Evolutionary conservation across 2,797 vertebrate genomes (phyloP).

Genomic region (Microctenopoma steveboyesi): DNA sequence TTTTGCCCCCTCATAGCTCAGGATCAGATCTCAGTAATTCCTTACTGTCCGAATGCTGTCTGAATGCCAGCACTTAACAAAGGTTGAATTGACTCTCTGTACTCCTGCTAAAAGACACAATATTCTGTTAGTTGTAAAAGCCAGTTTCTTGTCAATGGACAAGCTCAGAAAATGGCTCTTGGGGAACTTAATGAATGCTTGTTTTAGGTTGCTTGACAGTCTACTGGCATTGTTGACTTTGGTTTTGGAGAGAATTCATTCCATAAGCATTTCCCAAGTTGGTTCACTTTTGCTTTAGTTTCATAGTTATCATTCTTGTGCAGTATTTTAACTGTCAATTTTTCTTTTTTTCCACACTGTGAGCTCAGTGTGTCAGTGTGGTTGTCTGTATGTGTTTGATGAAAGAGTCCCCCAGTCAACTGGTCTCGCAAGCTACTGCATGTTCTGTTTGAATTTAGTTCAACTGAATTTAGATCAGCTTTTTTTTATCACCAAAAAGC

Average conservation of each 20-base stretch:
- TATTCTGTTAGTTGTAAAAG: slow-evolving; percentile 56
- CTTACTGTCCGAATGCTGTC: slow-evolving; percentile 43
- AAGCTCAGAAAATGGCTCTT: slow-evolving; percentile 27
- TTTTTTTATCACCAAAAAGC: slow-evolving; percentile 57
- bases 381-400: slow-evolving; percentile 43
- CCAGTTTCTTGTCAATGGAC: slow-evolving; percentile 37
- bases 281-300: slow-evolving; percentile 40
- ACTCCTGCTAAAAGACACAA: slow-evolving; percentile 30
- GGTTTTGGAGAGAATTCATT: slow-evolving; percentile 37
- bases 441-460: slow-evolving; percentile 50
- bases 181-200: slow-evolving; percentile 17
- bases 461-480: background rate
- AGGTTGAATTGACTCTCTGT: slow-evolving; percentile 48
- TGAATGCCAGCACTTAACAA: slow-evolving; percentile 21
- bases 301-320: slow-evolving; percentile 54
- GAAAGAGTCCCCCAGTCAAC: slow-evolving; percentile 55
- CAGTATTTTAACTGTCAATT: slow-evolving; percentile 49
- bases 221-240: slow-evolving; percentile 32
- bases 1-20: slow-evolving; percentile 15
- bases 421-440: slow-evolving; percentile 59
- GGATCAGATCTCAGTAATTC: slow-evolving; percentile 47
- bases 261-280: slow-evolving; percentile 52
- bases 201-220: slow-evolving; percentile 24
- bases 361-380: slow-evolving; percentile 3
- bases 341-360: slow-evolving; percentile 67